Base-by-base conservation (phyloP, 2,797 vertebrate species). In the Thunnus albacares region DNA sequence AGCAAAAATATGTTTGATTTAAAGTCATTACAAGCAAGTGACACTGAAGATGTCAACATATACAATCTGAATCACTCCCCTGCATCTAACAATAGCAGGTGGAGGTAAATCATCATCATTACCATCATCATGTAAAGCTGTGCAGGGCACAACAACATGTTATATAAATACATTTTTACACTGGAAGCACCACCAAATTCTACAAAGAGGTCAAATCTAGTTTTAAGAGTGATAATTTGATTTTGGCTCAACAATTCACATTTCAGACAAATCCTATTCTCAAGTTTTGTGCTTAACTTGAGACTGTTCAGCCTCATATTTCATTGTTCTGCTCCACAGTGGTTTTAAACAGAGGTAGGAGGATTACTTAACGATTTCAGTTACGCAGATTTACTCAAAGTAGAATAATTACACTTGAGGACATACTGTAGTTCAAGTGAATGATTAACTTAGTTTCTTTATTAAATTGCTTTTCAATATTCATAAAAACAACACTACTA, bases 311-410 rank as follows among this genome's bases (percentile, higher is more conserved):
- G 6, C 18, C 5, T 55, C 58, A 30, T 20, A 33, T 35, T 51
- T 64, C 0, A n/a, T 62, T 52, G 41, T 28, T 69, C 20, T 63
- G 41, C 62, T 41, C 22, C 56, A 55, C 20, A 52, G 22, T 47
- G 2, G 26, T 13, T 76, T 72, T 22, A 59, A 62, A 68, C 17
- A 69, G 53, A 85, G 71, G 62, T 68, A 78, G 60, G 49, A 77
- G 3, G 11, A 77, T 52, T 62, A 22, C 3, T 45, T 8, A 7
- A 22, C 12, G 5, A 63, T 72, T 62, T 66, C 11, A 62, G 0
- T 58, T 14, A 4, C 7, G 53, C 1, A 53, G 8, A 56, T 26
- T 1, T 17, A 56, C 53, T 53, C 5, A 5, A 58, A 35, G 47
- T 53, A 64, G 6, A 60, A 75, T 52, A 65, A 75, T 71, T 72